Base-by-base conservation (phyloP, 2,888 invertebrate genomes). In the Hoplodrina ambigua region DNA sequence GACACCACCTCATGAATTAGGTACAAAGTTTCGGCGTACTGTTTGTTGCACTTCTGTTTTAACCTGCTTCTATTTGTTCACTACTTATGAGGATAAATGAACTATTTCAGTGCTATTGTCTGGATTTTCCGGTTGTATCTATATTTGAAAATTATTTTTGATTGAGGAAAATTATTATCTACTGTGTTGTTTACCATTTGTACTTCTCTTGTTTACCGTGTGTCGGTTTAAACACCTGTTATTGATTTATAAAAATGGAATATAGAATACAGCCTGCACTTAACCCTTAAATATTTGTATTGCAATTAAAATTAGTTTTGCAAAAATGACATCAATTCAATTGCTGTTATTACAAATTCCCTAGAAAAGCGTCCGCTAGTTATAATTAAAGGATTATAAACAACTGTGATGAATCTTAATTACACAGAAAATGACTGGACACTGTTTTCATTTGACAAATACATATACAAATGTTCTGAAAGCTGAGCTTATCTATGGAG, bases 1-100 rank as follows among this genome's bases (percentile, higher is more conserved):
- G 79, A 78, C 85, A 78, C 62, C 76, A 72, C 75, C 65, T 82
- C 72, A 76, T 80, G 81, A 85, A 85, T 86, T 83, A 81, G 8
- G 37, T 37, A 37, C 78, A 80, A 80, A 79, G 69, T 75, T 69
- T 78, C 52, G 60, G 73, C 59, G 57, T 72, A 66, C 58, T 70
- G 59, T 74, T 70, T 70, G 25, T 57, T 73, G 58, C 58, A 80
- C 81, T 75, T 80, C 78, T 84, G 67, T 78, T 67, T 66, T 72
- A 69, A 41, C 66, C 61, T 61, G 46, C 55, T 68, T 73, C 11
- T 54, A 44, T 52, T 30, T 7, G n/a, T 53, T 41, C 13, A 30
- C 46, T 37, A 19, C 17, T 41, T 15, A 53, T 33, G n/a, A 46
- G 46, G 10, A 62, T 30, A 60, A 60, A 25, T 67, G 15, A 44